A percentile compares a stretch with the other conserved stretches of the same genome.
Conservation (phyloP, 2,797 vertebrate genomes). For the Falco cherrug region DNA sequence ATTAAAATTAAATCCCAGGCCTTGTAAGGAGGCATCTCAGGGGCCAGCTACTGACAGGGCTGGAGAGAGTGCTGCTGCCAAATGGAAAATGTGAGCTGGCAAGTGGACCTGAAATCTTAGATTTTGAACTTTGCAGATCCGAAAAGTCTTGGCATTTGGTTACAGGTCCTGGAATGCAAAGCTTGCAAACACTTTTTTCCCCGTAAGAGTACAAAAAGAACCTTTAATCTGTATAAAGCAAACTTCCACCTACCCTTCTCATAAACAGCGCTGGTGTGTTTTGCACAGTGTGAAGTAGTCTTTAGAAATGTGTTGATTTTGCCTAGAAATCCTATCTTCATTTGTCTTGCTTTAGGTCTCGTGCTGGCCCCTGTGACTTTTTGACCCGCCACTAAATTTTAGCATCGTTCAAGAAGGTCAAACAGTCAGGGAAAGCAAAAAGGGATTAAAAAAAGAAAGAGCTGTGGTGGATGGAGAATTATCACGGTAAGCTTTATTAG, state of each 20-base stretch:
- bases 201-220: neutral
- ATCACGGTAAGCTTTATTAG: constrained; percentile 22
- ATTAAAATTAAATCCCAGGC: constrained; percentile 62
- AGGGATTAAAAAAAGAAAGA: constrained; percentile 27
- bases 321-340: neutral
- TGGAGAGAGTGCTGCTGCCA: constrained; percentile 40
- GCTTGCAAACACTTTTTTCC: constrained; percentile 7
- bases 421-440: constrained; percentile 50
- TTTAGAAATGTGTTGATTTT: constrained; percentile 19
- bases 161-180: neutral
- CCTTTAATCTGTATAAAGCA: neutral
- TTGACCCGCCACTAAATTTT: constrained; percentile 44
- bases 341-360: constrained; percentile 17
- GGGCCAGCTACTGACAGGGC: constrained; percentile 50
- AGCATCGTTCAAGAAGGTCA: constrained; percentile 42
- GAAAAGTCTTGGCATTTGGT: constrained; percentile 17
- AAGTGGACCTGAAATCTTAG: constrained; percentile 54
- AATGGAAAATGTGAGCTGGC: constrained; percentile 63
- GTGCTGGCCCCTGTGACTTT: constrained; percentile 5
- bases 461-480: neutral
- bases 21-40: constrained; percentile 38
- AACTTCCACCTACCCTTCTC: neutral
- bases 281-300: neutral
- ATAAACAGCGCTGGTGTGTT: neutral
- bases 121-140: constrained; percentile 30